A percentile compares a stretch with the other conserved stretches of the same genome.
Conservation (phyloP, 2,888 invertebrate species). For the Autographa gamma region DNA sequence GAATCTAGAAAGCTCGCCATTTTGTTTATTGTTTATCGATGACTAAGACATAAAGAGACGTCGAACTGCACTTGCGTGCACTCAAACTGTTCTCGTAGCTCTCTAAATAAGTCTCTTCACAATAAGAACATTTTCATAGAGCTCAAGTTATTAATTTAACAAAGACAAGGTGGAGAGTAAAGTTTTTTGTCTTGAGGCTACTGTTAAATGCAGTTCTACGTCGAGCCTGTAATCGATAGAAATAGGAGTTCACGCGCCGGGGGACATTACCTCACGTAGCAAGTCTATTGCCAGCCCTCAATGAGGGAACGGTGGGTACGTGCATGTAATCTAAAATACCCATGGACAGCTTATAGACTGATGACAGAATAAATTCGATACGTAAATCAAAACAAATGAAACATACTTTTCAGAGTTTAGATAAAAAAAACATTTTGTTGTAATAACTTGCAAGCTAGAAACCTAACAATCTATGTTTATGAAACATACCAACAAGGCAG, state of each 20-base stretch:
- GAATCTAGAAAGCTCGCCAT: constrained; percentile 61
- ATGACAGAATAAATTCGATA: constrained; percentile 64
- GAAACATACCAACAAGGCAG: constrained; percentile 11
- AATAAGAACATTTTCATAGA: constrained; percentile 40
- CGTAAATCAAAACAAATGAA: constrained; percentile 17
- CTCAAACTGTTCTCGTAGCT: constrained; percentile 8
- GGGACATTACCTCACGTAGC: constrained; percentile 78
- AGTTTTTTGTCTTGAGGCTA: constrained; percentile 26
- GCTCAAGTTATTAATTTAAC: constrained; percentile 23
- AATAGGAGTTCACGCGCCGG: constrained; percentile 61
- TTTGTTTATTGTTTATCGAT: constrained; percentile 68
- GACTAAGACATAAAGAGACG: constrained; percentile 46
- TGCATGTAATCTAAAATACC: constrained; percentile 76
- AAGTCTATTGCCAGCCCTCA: constrained; percentile 69
- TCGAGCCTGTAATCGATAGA: constrained; percentile 64
- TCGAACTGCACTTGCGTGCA: constrained; percentile 30
- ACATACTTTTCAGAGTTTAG: constrained; percentile 10
- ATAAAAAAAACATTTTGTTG: constrained; percentile 22
- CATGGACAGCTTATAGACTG: constrained; percentile 57
- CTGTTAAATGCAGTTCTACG: constrained; percentile 44
- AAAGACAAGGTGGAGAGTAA: constrained; percentile 16
- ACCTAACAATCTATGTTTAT: constrained; percentile 12
- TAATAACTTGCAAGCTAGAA: not conserved
- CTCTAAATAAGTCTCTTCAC: constrained; percentile 44
- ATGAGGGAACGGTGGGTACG: constrained; percentile 72